Percentiles rank a stretch among this genome's conserved stretches.
Evolutionary conservation across 2,888 invertebrate genomes (phyloP).

Genomic region (Apantesis nais): DNA sequence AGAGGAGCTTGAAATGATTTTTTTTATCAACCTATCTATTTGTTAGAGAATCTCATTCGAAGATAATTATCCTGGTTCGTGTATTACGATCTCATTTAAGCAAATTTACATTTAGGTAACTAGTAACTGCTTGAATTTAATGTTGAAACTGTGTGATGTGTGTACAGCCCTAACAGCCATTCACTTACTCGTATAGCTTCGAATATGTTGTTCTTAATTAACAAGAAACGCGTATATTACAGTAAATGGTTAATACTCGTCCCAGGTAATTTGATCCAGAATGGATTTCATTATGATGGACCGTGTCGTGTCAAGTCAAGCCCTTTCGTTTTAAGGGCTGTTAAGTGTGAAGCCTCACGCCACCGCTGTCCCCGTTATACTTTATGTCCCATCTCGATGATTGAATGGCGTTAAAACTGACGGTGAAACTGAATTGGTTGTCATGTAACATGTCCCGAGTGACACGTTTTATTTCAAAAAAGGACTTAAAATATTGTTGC

Average conservation of each 20-base stretch:
- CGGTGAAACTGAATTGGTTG: slow-evolving; percentile 44
- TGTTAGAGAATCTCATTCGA: too few relatives aligned
- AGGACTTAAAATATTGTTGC: neutral
- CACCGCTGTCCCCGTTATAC: slow-evolving; percentile 23
- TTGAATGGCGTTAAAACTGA: slow-evolving; percentile 27
- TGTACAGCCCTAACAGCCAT: too few relatives aligned
- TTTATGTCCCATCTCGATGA: slow-evolving; percentile 40
- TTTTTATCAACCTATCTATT: too few relatives aligned
- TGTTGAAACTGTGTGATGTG: too few relatives aligned
- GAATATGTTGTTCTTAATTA: too few relatives aligned
- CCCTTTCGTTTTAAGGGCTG: slow-evolving; percentile 50
- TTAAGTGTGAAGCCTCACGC: slow-evolving; percentile 25
- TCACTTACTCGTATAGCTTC: too few relatives aligned
- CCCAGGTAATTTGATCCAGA: slow-evolving; percentile 52
- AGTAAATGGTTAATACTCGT: slow-evolving; percentile 45
- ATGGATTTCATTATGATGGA: slow-evolving; percentile 54
- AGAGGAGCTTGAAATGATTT: too few relatives aligned
- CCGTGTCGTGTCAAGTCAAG: slow-evolving; percentile 43
- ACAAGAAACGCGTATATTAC: neutral
- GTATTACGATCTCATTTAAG: too few relatives aligned
- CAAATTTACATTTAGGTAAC: too few relatives aligned
- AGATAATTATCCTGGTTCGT: too few relatives aligned
- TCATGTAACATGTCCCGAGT: slow-evolving; percentile 29
- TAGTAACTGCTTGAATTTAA: too few relatives aligned
- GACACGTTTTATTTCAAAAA: slow-evolving; percentile 17